These are phyloP conservation scores for Aotus griseimembra DNA, from an alignment of 2,797 vertebrate species.

Conservation along the genomic window DNA sequence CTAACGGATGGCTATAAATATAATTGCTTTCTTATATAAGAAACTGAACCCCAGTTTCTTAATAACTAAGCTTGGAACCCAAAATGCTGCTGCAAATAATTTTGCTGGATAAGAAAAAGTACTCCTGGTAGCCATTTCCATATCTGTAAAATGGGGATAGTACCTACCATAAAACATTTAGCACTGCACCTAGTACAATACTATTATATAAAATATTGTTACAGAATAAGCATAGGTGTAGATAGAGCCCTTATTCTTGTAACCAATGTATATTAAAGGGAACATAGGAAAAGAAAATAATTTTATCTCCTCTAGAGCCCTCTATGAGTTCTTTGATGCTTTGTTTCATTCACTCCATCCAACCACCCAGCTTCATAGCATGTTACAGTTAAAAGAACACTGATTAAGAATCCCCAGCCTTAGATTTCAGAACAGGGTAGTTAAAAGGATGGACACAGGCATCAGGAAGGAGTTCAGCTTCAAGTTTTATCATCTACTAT, in stretches of 20 bases:
- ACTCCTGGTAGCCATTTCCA: background rate
- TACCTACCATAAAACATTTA: background rate
- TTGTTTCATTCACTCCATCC: background rate
- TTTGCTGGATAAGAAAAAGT: background rate
- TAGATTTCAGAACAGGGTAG: background rate
- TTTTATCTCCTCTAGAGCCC: background rate
- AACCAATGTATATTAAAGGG: background rate
- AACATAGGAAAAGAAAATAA: background rate
- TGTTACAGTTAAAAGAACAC: background rate
- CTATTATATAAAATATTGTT: background rate
- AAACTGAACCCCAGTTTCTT: background rate
- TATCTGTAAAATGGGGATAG: background rate
- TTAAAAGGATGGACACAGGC: background rate
- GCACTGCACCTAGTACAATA: background rate
- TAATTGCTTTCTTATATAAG: background rate
- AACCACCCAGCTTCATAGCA: background rate
- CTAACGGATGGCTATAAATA: background rate
- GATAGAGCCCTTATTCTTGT: background rate
- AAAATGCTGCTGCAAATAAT: background rate
- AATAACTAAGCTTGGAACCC: background rate
- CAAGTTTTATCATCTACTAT: background rate
- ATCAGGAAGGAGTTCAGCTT: background rate
- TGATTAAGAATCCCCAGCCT: too few species aligned
- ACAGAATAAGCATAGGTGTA: background rate
- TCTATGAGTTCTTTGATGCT: background rate